Evolutionary conservation across 2,113 vertebrate species (phyloP).

Genomic region (Tonatia bakeri): DNA sequence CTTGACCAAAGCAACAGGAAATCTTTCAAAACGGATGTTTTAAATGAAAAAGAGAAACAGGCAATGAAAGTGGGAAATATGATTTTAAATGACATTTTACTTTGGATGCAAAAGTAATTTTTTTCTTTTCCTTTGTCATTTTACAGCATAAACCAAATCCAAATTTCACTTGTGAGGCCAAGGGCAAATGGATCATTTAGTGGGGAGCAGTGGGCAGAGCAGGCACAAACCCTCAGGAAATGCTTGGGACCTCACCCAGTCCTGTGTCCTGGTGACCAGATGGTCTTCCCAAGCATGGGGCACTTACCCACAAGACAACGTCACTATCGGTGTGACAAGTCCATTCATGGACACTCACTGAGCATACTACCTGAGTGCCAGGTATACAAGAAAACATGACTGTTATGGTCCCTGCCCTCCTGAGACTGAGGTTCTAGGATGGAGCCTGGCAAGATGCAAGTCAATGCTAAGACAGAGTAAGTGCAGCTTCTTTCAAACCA

Average conservation of each 20-base stretch:
- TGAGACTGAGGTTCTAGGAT: neutral
- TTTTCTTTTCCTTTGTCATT: neutral
- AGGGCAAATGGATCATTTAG: neutral
- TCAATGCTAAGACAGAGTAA: neutral
- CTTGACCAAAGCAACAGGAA: constrained; percentile 55
- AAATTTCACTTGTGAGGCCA: neutral
- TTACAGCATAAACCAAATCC: neutral
- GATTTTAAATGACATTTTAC: constrained; percentile 37
- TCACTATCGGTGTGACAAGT: neutral
- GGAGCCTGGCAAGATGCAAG: neutral
- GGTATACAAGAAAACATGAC: neutral
- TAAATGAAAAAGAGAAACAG: constrained; percentile 46
- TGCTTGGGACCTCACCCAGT: neutral
- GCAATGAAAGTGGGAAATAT: neutral
- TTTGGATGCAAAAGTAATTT: neutral
- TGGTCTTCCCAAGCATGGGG: neutral
- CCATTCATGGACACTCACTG: neutral
- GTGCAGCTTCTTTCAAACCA: neutral
- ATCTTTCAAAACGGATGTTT: constrained; percentile 45
- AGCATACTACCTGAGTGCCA: too few species aligned
- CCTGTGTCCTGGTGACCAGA: neutral
- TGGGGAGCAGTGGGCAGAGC: neutral
- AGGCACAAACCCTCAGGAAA: neutral
- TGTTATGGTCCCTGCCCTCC: neutral
- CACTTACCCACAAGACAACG: fast-evolving